phyloP scores from a whole-genome alignment of 2,113 vertebrate species.

The Garra rufa region DNA sequence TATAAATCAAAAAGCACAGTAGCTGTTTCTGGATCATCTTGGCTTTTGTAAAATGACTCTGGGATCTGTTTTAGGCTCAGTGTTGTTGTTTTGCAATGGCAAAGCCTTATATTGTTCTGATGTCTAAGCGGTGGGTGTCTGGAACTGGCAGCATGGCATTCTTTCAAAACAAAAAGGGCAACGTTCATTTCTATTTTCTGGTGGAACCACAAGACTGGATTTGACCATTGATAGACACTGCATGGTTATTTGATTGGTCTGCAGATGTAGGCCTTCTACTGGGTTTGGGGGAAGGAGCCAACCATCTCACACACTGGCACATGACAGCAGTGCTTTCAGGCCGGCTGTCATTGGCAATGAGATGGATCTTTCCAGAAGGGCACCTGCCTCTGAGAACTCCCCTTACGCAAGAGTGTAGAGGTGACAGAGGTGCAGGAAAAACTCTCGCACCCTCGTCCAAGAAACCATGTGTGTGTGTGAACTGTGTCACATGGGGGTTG shows the following conservation, averaged over 20 bases:
- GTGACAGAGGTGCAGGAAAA: conserved; percentile 53
- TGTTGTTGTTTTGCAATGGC: neutral
- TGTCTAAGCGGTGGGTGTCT: neutral
- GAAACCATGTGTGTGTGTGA: conserved; percentile 29
- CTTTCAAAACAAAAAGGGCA: neutral
- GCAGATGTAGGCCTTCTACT: conserved; percentile 37
- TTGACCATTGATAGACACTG: neutral
- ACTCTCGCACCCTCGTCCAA: conserved; percentile 13
- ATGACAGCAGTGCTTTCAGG: conserved; percentile 13
- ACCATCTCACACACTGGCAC: conserved; percentile 42
- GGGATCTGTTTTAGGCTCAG: neutral
- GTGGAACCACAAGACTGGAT: neutral
- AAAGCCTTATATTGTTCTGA: conserved; percentile 15
- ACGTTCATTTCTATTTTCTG: neutral
- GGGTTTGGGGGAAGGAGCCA: conserved; percentile 44
- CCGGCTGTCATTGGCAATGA: conserved; percentile 70
- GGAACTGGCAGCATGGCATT: neutral
- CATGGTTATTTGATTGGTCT: neutral
- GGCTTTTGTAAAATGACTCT: neutral
- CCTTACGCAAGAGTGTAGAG: conserved; percentile 43
- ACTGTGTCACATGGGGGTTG: conserved; percentile 33
- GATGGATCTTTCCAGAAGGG: conserved; percentile 77
- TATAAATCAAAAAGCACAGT: neutral
- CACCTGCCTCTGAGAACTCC: conserved; percentile 51
- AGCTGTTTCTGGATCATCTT: neutral